A percentile compares a stretch with the other conserved stretches of the same genome.
These are phyloP conservation scores for Lordiphosa collinella DNA, from an alignment of 1,140 invertebrate genomes.

Conservation along the genomic window DNA sequence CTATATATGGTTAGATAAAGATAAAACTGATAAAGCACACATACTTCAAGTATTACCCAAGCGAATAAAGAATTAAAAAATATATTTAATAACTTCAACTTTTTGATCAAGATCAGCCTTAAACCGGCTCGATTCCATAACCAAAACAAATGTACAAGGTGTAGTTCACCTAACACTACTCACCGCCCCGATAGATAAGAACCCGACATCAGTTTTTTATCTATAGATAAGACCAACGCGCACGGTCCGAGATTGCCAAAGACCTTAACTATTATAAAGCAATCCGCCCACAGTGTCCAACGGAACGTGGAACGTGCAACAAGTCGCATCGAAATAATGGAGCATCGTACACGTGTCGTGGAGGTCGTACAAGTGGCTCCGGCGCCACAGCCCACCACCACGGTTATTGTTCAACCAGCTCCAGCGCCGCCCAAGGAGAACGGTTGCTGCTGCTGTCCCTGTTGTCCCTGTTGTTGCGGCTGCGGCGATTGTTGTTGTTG, in stretches of 20 bases:
- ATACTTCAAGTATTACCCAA: no score
- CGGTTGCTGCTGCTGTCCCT: slow-evolving; percentile 54
- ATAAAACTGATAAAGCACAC: no score
- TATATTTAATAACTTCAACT: no score
- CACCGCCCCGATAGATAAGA: slow-evolving; percentile 12
- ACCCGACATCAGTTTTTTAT: slow-evolving; percentile 10
- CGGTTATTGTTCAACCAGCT: slow-evolving; percentile 51
- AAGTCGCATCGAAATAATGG: slow-evolving; percentile 37
- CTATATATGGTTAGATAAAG: not conserved
- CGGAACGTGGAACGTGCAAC: slow-evolving; percentile 23
- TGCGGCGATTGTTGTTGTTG: slow-evolving; percentile 65
- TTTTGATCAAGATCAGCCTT: no score
- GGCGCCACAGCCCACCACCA: slow-evolving; percentile 28
- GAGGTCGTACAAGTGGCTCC: slow-evolving; percentile 58
- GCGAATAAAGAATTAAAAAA: no score
- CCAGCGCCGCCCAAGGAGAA: slow-evolving; percentile 50
- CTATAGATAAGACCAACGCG: slow-evolving; percentile 22
- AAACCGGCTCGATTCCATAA: no score
- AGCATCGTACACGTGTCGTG: slow-evolving; percentile 51
- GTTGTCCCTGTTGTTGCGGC: slow-evolving; percentile 51
- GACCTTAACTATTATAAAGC: slow-evolving; percentile 19
- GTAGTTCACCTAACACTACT: slow-evolving; percentile 16
- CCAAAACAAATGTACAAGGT: not conserved
- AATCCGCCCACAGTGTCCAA: slow-evolving; percentile 14
- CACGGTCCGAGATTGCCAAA: slow-evolving; percentile 29